Conservation (phyloP, 2,888 invertebrate genomes). For the Tolmerus cingulatus region DNA sequence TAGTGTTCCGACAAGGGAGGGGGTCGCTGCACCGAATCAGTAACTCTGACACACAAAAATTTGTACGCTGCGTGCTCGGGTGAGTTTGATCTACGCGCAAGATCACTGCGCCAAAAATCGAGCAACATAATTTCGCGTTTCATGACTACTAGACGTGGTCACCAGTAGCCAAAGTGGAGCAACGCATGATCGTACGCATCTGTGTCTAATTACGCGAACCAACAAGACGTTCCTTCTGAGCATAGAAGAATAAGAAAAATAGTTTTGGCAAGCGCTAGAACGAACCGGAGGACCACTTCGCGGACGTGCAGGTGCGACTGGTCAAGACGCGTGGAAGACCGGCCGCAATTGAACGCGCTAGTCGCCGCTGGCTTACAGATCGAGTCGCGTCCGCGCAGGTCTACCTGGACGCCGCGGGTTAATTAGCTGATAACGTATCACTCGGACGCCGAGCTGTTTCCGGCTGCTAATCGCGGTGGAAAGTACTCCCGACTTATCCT, state of each 20-base stretch:
- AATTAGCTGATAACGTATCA: slow-evolving; percentile 20
- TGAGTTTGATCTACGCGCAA: slow-evolving; percentile 20
- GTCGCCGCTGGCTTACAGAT: background rate
- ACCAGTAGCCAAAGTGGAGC: background rate
- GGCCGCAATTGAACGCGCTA: background rate
- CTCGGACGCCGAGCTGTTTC: background rate
- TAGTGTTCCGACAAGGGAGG: background rate
- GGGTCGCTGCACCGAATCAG: background rate
- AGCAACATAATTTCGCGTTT: slow-evolving; percentile 7
- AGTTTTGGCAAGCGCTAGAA: background rate
- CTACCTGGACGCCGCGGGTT: background rate
- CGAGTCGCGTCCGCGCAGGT: background rate
- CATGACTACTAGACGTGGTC: slow-evolving; percentile 9
- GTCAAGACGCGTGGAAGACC: background rate
- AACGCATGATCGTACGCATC: slow-evolving; percentile 21
- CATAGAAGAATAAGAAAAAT: background rate
- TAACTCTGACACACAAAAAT: slow-evolving; percentile 18
- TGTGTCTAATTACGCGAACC: background rate
- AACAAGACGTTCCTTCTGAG: background rate
- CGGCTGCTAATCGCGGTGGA: background rate
- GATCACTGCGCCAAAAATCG: background rate
- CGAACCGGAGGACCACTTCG: background rate
- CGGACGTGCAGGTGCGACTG: background rate
- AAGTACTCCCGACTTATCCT: background rate
- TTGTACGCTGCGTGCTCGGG: background rate